These are phyloP conservation scores for Drosophila subobscura DNA, from an alignment of 1,140 invertebrate species.

Conservation along the genomic window DNA sequence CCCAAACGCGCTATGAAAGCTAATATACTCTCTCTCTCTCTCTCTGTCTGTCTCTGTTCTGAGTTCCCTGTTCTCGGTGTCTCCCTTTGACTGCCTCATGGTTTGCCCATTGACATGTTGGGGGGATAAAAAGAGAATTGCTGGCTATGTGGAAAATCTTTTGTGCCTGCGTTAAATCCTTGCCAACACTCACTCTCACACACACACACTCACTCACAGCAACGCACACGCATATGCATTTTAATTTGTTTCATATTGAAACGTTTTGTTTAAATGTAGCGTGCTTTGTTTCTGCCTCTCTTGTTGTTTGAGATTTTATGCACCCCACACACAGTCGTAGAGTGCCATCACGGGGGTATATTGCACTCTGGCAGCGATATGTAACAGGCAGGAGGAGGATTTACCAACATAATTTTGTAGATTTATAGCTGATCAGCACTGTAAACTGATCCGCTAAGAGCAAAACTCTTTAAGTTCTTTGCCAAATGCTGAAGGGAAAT, in stretches of 20 bases:
- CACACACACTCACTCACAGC: neutral
- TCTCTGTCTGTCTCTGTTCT: too few species aligned
- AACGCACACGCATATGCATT: conserved; percentile 41
- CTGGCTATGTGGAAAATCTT: conserved; percentile 63
- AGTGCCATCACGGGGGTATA: too few species aligned
- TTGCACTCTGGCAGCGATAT: too few species aligned
- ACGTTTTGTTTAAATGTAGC: conserved; percentile 75
- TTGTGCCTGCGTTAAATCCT: conserved; percentile 60
- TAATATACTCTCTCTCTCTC: conserved; percentile 35
- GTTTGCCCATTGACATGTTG: conserved; percentile 38
- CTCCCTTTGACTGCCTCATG: conserved; percentile 4
- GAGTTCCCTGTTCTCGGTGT: neutral
- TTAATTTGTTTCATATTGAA: conserved; percentile 79
- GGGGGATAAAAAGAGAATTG: conserved; percentile 50
- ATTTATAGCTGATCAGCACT: too few species aligned
- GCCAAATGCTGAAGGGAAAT: too few species aligned
- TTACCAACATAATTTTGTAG: too few species aligned
- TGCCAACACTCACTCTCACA: conserved; percentile 13
- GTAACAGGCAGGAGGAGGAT: too few species aligned
- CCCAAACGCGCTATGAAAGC: conserved; percentile 31
- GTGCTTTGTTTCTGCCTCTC: conserved; percentile 51
- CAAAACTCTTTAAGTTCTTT: too few species aligned
- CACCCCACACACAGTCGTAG: too few species aligned
- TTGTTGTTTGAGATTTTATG: conserved; percentile 45
- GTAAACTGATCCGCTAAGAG: too few species aligned